Evolutionary conservation across 2,888 invertebrate species (phyloP), one percentile per base, ranked within the genome.

Genomic region (Choreutis nemorana): DNA sequence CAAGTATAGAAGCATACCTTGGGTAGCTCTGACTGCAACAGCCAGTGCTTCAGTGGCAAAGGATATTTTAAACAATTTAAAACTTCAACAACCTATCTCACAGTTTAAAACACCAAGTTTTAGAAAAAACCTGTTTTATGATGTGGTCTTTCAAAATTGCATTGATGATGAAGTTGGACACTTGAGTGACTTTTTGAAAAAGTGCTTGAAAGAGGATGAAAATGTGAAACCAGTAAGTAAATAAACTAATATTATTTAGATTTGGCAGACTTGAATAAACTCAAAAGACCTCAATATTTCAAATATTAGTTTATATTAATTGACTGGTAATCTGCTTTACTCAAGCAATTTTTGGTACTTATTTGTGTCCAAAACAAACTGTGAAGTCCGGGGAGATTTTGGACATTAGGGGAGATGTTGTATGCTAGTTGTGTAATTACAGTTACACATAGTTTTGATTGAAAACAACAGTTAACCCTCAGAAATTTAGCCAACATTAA

Each of bases 21-120:
- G 93, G 84, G 82, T 98, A 28, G 97, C 97, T 1, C 75, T 99
- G 25, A 99, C 99, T 4, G 99, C 99, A 0, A 99, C 99, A 0
- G 98, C 99, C 4, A 83, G 83, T 35, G 57, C 58, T 9, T 77
- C 90, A 79, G 94, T 96, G 6, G 85, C 87, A 4, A 87, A 89
- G 48, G 96, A 97, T 53, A 91, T 97, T 40, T 77, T 90, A 14
- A 63, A 82, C 12, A 90, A 89, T 47, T 73, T 98, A 12, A 84
- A 83, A 39, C 63, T 89, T 28, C 80, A 83, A 29, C 75, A 84
- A 43, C 88, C 91, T 3, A 78, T 89, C 8, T 81, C 83, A 3
- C 84, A 83, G 42, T 97, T 93, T 58, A 90, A 90, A 65, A 87
- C 88, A 6, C 90, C 94, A 9, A 92, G 93, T 53, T 99, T 96